Evolutionary conservation across 2,113 vertebrate genomes (phyloP).

Genomic region (Ptilorrhoa leucosticta): DNA sequence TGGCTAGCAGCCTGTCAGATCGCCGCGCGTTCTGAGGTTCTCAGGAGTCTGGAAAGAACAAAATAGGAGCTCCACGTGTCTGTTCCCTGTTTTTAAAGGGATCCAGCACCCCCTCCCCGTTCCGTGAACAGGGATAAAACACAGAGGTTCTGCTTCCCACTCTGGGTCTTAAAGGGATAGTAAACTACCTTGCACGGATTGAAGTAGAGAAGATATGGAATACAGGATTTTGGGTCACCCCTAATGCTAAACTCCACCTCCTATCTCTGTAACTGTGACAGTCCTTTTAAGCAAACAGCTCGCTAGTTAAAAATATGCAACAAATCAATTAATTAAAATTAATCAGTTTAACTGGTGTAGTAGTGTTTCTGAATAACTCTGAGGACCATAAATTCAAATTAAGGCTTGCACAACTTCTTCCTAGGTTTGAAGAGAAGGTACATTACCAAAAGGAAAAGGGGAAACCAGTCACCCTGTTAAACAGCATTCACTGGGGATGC

Average conservation of each 20-base stretch:
- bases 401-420: constrained; percentile 1
- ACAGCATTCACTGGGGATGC: background rate
- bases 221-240: background rate
- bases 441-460: background rate
- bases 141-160: background rate
- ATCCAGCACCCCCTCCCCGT: too few relatives aligned
- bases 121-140: background rate
- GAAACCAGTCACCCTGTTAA: background rate
- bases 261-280: background rate
- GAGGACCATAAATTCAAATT: constrained; percentile 67
- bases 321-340: constrained; percentile 65
- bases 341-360: constrained; percentile 1
- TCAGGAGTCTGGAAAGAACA: background rate
- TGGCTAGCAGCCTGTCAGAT: background rate
- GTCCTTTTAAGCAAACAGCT: constrained; percentile 26
- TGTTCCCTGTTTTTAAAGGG: background rate
- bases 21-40: background rate
- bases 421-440: background rate
- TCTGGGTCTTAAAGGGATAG: background rate
- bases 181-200: background rate
- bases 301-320: constrained; percentile 41
- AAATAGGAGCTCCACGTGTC: background rate
- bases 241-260: background rate
- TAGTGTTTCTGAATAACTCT: constrained; percentile 8
- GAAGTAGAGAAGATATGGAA: background rate